phyloP scores from a whole-genome alignment of 2,888 invertebrate species.

The Cryptocheilus praepositus region DNA sequence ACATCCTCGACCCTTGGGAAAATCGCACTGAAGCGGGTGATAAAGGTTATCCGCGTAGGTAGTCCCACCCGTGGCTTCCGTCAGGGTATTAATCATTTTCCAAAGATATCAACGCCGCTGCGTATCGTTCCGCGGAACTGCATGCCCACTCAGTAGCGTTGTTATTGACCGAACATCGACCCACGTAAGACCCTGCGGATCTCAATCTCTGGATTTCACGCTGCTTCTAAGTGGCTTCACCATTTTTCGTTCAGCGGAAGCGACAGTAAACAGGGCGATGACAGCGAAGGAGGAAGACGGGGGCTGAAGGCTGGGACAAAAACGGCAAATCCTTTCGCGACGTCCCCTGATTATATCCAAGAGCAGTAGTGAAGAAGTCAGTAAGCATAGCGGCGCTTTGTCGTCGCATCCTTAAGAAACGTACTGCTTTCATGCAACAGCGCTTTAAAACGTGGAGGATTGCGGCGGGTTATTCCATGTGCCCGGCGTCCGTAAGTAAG shows the following conservation, averaged over 20 bases:
- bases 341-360: slow-evolving; percentile 31
- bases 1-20: no score
- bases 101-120: background rate
- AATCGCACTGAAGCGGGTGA: no score
- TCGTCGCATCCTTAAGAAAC: slow-evolving; percentile 52
- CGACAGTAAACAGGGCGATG: no score
- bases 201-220: no score
- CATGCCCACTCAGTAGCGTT: no score
- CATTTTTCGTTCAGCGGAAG: no score
- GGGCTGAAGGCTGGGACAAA: slow-evolving; percentile 3
- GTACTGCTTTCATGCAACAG: slow-evolving; percentile 17
- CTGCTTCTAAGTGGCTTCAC: no score
- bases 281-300: background rate
- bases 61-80: no score
- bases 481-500: slow-evolving; percentile 15
- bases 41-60: no score
- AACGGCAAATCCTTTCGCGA: slow-evolving; percentile 26
- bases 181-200: no score
- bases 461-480: slow-evolving; percentile 30
- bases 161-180: no score
- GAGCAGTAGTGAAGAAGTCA: slow-evolving; percentile 33
- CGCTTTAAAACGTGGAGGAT: slow-evolving; percentile 33
- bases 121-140: no score
- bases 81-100: background rate
- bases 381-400: slow-evolving; percentile 45